Conservation (phyloP, 2,888 invertebrate genomes). For the Drosophila vallismaia region DNA sequence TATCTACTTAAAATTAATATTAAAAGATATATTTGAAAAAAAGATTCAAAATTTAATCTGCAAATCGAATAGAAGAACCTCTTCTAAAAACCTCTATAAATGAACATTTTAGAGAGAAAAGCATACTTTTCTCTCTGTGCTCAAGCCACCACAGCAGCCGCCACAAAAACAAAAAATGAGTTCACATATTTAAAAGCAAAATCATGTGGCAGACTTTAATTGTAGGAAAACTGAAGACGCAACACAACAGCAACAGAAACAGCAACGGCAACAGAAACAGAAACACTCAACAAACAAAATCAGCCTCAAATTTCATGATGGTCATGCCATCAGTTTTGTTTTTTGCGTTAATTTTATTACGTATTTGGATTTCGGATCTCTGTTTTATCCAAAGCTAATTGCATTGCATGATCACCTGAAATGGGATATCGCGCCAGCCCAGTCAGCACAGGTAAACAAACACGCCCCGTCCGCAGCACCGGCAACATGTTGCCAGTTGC, state of each 20-base stretch:
- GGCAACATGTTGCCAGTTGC: slow-evolving; percentile 37
- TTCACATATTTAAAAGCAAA: slow-evolving; percentile 59
- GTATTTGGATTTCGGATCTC: slow-evolving; percentile 49
- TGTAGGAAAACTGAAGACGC: slow-evolving; percentile 48
- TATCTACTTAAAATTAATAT: too few species aligned
- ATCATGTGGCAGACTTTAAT: slow-evolving; percentile 40
- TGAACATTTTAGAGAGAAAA: too few species aligned
- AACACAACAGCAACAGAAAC: slow-evolving; percentile 41
- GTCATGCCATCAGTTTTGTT: slow-evolving; percentile 55
- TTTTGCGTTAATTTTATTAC: slow-evolving; percentile 67
- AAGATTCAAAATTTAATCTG: too few species aligned
- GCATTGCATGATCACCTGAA: slow-evolving; percentile 71
- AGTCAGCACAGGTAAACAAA: slow-evolving; percentile 25
- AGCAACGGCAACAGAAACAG: slow-evolving; percentile 4
- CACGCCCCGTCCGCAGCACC: slow-evolving; percentile 24
- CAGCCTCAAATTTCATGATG: slow-evolving; percentile 50
- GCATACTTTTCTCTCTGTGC: slow-evolving; percentile 5
- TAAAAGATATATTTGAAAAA: too few species aligned
- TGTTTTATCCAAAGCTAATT: slow-evolving; percentile 56
- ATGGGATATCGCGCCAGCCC: slow-evolving; percentile 44
- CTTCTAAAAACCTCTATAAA: too few species aligned
- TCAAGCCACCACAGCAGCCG: slow-evolving; percentile 35
- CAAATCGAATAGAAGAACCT: too few species aligned
- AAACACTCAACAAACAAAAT: slow-evolving; percentile 27
- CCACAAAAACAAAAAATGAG: slow-evolving; percentile 53